Conservation (phyloP, 2,113 vertebrate genomes). For the Dromiciops gliroides region DNA sequence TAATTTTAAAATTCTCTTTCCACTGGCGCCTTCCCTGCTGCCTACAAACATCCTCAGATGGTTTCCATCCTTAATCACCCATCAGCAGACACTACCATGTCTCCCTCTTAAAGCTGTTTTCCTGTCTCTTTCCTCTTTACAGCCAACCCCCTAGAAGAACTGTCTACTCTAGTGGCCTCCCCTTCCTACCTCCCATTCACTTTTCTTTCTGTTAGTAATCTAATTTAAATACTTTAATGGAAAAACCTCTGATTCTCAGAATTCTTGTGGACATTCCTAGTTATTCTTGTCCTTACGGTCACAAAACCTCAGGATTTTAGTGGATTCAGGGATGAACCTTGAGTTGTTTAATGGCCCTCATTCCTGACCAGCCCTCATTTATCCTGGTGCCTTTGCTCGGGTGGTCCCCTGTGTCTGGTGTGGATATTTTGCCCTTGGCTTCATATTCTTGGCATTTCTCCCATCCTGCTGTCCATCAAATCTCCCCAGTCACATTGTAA, state of each 20-base stretch:
- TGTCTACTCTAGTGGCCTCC: neutral
- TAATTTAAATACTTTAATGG: neutral
- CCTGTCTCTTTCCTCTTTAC: neutral
- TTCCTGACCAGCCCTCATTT: neutral
- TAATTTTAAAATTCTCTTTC: slow-evolving; percentile 15
- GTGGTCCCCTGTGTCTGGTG: neutral
- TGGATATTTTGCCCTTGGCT: neutral
- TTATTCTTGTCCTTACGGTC: neutral
- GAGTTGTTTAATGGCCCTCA: neutral
- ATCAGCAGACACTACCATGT: neutral
- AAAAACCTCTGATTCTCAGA: neutral
- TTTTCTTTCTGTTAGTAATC: neutral
- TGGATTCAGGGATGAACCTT: neutral
- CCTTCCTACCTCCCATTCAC: neutral
- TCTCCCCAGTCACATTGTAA: neutral
- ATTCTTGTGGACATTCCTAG: neutral
- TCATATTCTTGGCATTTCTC: neutral
- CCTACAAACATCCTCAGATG: neutral
- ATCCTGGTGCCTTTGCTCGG: neutral
- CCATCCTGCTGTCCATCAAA: neutral
- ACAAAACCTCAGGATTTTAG: neutral
- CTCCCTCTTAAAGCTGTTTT: neutral
- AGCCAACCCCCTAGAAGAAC: neutral
- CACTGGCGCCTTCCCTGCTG: neutral
- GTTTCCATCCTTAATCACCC: neutral